These are phyloP conservation scores for Enteromius treurensis DNA, from an alignment of 2,797 vertebrate genomes.

Conservation along the genomic window DNA sequence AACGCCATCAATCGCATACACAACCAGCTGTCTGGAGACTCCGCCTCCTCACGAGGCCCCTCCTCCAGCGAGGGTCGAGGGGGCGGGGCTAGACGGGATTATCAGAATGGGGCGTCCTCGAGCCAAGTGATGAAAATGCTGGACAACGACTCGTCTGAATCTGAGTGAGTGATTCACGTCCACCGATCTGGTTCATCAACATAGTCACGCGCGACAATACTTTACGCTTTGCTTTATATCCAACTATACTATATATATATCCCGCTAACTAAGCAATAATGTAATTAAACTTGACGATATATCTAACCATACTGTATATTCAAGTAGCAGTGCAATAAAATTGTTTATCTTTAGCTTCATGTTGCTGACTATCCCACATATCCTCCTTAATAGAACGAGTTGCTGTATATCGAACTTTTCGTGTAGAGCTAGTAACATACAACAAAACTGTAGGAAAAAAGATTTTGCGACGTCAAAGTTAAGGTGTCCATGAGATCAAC, in stretches of 20 bases:
- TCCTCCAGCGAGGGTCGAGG: slow-evolving; percentile 79
- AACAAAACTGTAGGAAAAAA: neutral
- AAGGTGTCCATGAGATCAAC: neutral
- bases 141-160: slow-evolving; percentile 92
- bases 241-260: too few relatives aligned
- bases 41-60: slow-evolving; percentile 77
- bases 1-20: slow-evolving; percentile 81
- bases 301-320: neutral
- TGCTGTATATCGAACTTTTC: neutral
- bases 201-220: too few relatives aligned
- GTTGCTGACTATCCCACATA: neutral
- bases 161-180: slow-evolving; percentile 85
- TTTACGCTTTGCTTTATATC: too few relatives aligned
- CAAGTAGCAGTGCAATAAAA: neutral
- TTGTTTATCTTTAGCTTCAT: neutral
- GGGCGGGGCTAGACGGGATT: slow-evolving; percentile 73
- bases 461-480: neutral
- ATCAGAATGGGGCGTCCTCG: slow-evolving; percentile 84
- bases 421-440: too few relatives aligned
- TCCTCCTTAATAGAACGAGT: neutral
- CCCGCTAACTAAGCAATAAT: neutral
- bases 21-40: slow-evolving; percentile 76
- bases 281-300: neutral
- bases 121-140: slow-evolving; percentile 86
- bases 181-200: neutral